Conservation (phyloP, 2,113 vertebrate genomes). For the Ariopsis seemanni region DNA sequence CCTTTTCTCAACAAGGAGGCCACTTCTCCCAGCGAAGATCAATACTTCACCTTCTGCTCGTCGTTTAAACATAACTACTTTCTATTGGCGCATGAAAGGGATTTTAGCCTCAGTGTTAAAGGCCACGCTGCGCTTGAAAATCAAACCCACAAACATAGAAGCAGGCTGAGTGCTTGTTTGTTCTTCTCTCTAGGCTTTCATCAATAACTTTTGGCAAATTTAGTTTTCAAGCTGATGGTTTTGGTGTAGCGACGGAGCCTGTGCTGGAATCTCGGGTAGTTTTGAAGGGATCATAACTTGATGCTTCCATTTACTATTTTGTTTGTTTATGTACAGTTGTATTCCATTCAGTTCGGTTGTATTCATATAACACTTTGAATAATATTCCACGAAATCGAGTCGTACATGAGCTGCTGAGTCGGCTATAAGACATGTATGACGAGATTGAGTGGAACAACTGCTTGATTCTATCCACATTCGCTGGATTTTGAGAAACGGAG, state of each 20-base stretch:
- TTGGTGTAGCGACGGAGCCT: not conserved
- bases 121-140: constrained; percentile 67
- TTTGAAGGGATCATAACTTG: not conserved
- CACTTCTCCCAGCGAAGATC: constrained; percentile 68
- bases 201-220: constrained; percentile 16
- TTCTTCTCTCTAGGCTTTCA: constrained; percentile 24
- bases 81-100: constrained; percentile 66
- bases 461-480: too few species aligned
- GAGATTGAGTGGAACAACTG: too few species aligned
- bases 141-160: constrained; percentile 54
- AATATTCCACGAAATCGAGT: too few species aligned
- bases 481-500: too few species aligned
- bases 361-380: not conserved
- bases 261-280: not conserved
- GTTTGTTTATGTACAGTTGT: not conserved
- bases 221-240: not conserved
- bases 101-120: constrained; percentile 70
- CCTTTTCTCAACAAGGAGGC: constrained; percentile 62
- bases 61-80: constrained; percentile 77
- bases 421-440: too few species aligned
- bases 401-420: too few species aligned
- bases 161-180: constrained; percentile 2
- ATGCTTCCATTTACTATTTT: not conserved
- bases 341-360: not conserved
- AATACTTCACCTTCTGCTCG: constrained; percentile 76